Evolutionary conservation across 53 echinoderm and acorn worm genomes (phyloP).

Genomic region (Astropecten irregularis): DNA sequence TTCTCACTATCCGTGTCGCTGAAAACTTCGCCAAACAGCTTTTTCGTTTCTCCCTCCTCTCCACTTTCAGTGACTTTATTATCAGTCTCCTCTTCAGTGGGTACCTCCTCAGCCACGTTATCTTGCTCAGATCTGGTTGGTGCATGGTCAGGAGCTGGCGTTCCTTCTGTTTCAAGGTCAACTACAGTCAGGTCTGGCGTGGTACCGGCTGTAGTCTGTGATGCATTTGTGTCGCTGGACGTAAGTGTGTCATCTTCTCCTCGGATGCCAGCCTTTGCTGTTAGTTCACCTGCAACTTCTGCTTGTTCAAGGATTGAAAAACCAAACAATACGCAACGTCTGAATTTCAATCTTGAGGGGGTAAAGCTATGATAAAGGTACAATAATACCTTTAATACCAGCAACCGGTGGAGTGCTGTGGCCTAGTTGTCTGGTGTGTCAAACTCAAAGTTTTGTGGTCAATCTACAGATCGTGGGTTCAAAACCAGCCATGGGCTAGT

Average conservation of each 20-base stretch:
- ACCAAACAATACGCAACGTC: neutral
- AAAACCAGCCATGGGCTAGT: too few relatives aligned
- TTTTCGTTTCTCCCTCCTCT: slow-evolving; percentile 58
- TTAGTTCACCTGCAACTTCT: slow-evolving; percentile 63
- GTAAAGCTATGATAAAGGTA: too few relatives aligned
- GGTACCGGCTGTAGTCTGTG: neutral
- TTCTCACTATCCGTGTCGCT: slow-evolving; percentile 92
- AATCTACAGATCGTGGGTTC: too few relatives aligned
- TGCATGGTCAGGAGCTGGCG: neutral
- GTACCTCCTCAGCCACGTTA: neutral
- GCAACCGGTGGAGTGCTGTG: too few relatives aligned
- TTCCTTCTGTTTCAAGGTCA: neutral
- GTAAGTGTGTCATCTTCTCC: neutral
- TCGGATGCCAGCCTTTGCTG: neutral
- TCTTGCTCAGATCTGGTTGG: neutral
- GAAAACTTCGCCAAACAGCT: slow-evolving; percentile 90
- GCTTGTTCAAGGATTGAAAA: neutral
- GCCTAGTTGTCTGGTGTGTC: too few relatives aligned
- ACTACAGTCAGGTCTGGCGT: neutral
- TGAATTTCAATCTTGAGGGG: too few relatives aligned
- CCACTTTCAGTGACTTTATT: neutral
- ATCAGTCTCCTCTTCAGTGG: neutral
- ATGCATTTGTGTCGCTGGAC: slow-evolving; percentile 1
- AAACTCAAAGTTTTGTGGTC: too few relatives aligned
- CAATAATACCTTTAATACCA: too few relatives aligned